phyloP scores from a whole-genome alignment of 53 echinoderm and acorn worm genomes.

The Glandiceps talaboti region DNA sequence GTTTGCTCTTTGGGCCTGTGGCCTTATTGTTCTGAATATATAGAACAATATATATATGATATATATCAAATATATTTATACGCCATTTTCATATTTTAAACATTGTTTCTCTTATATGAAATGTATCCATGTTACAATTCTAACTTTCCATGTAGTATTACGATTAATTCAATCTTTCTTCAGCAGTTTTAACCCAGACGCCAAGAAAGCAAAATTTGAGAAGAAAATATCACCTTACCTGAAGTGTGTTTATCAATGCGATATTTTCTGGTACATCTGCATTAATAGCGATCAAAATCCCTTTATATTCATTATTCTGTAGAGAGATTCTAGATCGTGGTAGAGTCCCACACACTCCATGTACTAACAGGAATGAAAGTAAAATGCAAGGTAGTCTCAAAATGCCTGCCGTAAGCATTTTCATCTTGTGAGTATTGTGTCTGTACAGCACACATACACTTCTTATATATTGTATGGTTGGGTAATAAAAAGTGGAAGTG shows the following conservation, averaged over 20 bases:
- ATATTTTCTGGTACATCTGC: neutral
- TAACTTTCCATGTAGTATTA: too few relatives aligned
- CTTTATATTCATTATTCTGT: neutral
- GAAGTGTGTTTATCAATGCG: neutral
- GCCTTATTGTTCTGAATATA: too few relatives aligned
- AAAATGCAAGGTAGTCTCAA: neutral
- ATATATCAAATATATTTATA: too few relatives aligned
- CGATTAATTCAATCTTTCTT: too few relatives aligned
- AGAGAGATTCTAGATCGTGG: neutral
- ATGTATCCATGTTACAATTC: too few relatives aligned
- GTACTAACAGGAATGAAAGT: neutral
- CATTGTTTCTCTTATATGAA: too few relatives aligned
- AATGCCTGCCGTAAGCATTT: neutral
- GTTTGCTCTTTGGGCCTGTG: too few relatives aligned
- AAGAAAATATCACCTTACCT: neutral
- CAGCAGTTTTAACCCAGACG: too few relatives aligned
- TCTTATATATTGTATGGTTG: neutral
- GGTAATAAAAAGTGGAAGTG: too few relatives aligned
- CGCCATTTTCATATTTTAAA: too few relatives aligned
- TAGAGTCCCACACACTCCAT: neutral
- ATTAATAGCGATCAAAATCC: neutral
- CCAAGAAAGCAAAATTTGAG: neutral
- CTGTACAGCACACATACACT: neutral
- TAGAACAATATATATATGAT: too few relatives aligned
- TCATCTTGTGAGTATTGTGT: neutral